phyloP scores from a whole-genome alignment of 2,113 vertebrate genomes.

The Dascyllus trimaculatus region DNA sequence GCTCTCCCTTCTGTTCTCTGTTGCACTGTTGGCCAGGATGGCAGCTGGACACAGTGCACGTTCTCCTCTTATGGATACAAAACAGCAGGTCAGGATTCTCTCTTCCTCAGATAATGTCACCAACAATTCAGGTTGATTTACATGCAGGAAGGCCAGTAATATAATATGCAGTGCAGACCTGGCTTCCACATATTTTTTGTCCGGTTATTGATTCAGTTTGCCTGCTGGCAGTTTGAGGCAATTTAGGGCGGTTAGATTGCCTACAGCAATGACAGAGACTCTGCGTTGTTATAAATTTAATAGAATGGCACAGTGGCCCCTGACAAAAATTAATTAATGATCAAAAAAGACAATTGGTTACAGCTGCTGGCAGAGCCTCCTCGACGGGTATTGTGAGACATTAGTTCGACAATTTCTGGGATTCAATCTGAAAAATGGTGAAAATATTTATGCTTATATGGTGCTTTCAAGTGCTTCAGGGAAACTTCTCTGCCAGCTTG shows the following conservation, averaged over 20 bases:
- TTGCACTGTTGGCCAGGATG: not conserved
- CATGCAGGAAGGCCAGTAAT: conserved; percentile 49
- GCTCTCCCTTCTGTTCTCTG: not conserved
- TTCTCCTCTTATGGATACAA: conserved; percentile 31
- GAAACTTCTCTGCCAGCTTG: not conserved
- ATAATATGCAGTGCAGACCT: not conserved
- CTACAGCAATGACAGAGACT: conserved; percentile 18
- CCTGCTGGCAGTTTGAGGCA: conserved; percentile 29
- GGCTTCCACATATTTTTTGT: conserved; percentile 10
- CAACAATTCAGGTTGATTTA: conserved; percentile 46
- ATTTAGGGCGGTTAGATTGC: conserved; percentile 25
- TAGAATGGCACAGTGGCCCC: conserved; percentile 22
- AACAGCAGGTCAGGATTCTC: conserved; percentile 49
- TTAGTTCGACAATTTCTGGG: not conserved
- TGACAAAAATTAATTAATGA: conserved; percentile 59
- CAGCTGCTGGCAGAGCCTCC: conserved; percentile 23
- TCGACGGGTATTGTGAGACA: not conserved
- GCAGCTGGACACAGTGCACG: conserved; percentile 16
- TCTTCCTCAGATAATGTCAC: conserved; percentile 36
- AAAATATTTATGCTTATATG: not conserved
- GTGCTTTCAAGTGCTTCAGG: not conserved
- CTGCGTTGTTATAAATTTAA: conserved; percentile 25
- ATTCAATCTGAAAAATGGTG: not conserved
- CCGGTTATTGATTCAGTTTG: conserved; percentile 51
- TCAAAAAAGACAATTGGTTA: conserved; percentile 51